Conservation (phyloP, 2,888 invertebrate species). For the Volucella zonaria region DNA sequence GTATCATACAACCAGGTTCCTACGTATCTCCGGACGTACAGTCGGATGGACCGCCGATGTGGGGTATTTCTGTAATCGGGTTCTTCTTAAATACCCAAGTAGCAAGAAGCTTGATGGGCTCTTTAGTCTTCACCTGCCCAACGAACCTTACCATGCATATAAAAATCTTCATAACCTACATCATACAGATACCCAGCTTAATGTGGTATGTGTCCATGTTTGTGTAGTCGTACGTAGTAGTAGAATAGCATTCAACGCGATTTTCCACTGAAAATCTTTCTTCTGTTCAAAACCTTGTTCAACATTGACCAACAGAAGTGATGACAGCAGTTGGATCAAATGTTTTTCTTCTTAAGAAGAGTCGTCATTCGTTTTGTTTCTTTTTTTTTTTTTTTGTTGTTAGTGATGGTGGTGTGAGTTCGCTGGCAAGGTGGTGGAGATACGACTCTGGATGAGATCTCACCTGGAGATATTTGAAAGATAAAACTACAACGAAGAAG, state of each 20-base stretch:
- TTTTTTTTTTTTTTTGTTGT: conserved; percentile 52
- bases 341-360: conserved; percentile 73
- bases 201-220: neutral
- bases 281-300: conserved; percentile 73
- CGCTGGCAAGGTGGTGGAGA: conserved; percentile 59
- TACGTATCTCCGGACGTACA: conserved; percentile 15
- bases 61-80: conserved; percentile 51
- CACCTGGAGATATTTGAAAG: conserved; percentile 70
- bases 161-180: conserved; percentile 38
- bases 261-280: conserved; percentile 70
- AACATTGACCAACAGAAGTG: conserved; percentile 74
- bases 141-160: conserved; percentile 12
- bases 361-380: conserved; percentile 67
- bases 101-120: conserved; percentile 35
- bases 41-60: neutral
- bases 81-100: conserved; percentile 63
- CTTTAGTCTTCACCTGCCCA: conserved; percentile 46
- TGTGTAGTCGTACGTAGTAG: neutral
- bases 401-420: conserved; percentile 37
- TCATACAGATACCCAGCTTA: conserved; percentile 29
- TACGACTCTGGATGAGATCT: conserved; percentile 64
- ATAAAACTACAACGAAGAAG: conserved; percentile 72
- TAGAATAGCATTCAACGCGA: conserved; percentile 43
- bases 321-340: conserved; percentile 74
- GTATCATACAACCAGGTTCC: conserved; percentile 51